phyloP scores from a whole-genome alignment of 1,140 invertebrate species.

The Alviniconcha marisindica region DNA sequence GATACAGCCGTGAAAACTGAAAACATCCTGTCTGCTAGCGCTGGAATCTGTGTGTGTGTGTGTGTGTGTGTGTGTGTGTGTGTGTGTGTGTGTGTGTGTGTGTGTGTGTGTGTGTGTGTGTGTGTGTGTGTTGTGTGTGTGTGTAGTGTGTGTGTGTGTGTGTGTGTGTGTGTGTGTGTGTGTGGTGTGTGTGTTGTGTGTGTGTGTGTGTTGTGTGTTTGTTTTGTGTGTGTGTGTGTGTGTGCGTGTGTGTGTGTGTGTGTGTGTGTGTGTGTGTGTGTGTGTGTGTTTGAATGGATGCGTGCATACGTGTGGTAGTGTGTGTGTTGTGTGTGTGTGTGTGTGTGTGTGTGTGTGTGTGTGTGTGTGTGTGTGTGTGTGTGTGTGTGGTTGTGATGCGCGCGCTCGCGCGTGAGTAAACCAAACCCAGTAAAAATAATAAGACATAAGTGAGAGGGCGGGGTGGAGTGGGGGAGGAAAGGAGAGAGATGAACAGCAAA shows the following conservation, averaged over 20 bases:
- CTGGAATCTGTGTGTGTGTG: neutral
- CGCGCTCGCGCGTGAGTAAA: neutral
- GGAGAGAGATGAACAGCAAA: no score
- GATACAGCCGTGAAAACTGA: no score
- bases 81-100: neutral
- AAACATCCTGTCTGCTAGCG: neutral
- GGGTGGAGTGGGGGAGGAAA: no score
- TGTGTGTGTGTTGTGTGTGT: conserved; percentile 11
- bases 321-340: neutral
- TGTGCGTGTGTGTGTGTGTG: neutral
- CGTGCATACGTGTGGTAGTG: neutral
- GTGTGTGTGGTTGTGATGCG: neutral
- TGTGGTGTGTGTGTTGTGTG: no score
- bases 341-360: neutral
- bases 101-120: conserved; percentile 10
- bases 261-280: neutral
- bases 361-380: conserved; percentile 15
- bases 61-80: neutral
- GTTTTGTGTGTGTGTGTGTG: neutral
- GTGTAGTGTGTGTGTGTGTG: conserved; percentile 1
- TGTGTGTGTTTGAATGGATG: neutral
- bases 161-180: neutral
- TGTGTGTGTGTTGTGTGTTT: neutral
- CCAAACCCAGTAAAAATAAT: neutral
- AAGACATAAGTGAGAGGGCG: no score